phyloP scores from a whole-genome alignment of 2,888 invertebrate species.

The Microdon myrmicae region DNA sequence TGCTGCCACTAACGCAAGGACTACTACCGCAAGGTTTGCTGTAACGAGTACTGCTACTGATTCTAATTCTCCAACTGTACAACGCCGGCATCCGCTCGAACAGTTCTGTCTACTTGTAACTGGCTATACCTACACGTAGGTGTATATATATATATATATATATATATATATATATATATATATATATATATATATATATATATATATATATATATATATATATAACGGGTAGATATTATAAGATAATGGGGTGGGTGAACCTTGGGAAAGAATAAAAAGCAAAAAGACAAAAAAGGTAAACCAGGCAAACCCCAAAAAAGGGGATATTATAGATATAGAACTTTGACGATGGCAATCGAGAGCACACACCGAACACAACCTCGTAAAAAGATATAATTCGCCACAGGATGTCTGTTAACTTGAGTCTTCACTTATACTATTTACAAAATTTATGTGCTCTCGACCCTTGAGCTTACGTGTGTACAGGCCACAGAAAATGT shows the following conservation, averaged over 20 bases:
- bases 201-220: conserved; percentile 30
- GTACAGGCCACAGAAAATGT: too few relatives aligned
- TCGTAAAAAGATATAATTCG: conserved; percentile 60
- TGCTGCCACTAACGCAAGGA: conserved; percentile 30
- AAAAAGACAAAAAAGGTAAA: conserved; percentile 9
- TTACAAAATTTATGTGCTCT: conserved; percentile 32
- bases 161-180: conserved; percentile 33
- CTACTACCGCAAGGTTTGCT: conserved; percentile 37
- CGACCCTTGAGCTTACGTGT: conserved; percentile 3
- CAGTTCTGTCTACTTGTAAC: conserved; percentile 45
- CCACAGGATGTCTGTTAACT: conserved; percentile 63
- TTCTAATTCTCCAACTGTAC: conserved; percentile 36
- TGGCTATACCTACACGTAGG: conserved; percentile 1
- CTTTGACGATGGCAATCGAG: conserved; percentile 53
- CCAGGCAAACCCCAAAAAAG: conserved; percentile 42
- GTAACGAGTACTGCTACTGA: conserved; percentile 24
- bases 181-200: conserved; percentile 33
- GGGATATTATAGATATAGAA: conserved; percentile 50
- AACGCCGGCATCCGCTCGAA: conserved; percentile 42
- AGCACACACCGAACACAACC: conserved; percentile 55
- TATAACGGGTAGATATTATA: conserved; percentile 26
- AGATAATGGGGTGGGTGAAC: conserved; percentile 13
- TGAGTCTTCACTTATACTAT: conserved; percentile 55
- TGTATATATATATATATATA: conserved; percentile 18
- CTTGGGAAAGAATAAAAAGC: conserved; percentile 6